phyloP scores from a whole-genome alignment of 1,140 invertebrate genomes.

The Heliothis subflexa region DNA sequence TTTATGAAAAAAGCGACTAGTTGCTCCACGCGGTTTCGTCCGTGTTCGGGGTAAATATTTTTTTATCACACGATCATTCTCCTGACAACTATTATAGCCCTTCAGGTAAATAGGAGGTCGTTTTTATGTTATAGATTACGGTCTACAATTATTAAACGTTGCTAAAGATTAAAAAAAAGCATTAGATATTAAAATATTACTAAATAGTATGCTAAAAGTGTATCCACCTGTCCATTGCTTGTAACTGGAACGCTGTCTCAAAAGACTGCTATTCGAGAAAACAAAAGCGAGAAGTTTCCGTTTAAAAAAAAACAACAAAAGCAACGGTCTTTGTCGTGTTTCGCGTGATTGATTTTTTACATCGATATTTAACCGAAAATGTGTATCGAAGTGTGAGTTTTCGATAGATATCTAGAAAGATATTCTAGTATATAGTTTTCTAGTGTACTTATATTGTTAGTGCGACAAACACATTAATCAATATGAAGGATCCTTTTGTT shows the following conservation, averaged over 20 bases:
- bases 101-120: too few species aligned
- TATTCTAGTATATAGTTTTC: background rate
- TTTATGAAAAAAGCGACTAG: too few species aligned
- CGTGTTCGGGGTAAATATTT: too few species aligned
- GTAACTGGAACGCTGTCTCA: background rate
- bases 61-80: too few species aligned
- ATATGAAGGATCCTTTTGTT: constrained; percentile 82
- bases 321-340: constrained; percentile 42
- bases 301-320: constrained; percentile 52
- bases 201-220: background rate
- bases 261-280: background rate
- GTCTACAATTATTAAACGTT: too few species aligned
- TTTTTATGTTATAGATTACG: too few species aligned
- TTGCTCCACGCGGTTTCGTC: too few species aligned
- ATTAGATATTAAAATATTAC: background rate
- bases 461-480: constrained; percentile 48
- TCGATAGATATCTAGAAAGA: constrained; percentile 8
- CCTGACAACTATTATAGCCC: too few species aligned
- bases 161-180: too few species aligned
- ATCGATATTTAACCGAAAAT: constrained; percentile 46
- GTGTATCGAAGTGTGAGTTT: constrained; percentile 43
- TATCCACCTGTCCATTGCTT: too few species aligned
- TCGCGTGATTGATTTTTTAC: constrained; percentile 47
- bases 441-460: constrained; percentile 39
- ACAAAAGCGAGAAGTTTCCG: constrained; percentile 32